Base-by-base conservation (phyloP, 2,797 vertebrate species). In the Eutrigla gurnardus region DNA sequence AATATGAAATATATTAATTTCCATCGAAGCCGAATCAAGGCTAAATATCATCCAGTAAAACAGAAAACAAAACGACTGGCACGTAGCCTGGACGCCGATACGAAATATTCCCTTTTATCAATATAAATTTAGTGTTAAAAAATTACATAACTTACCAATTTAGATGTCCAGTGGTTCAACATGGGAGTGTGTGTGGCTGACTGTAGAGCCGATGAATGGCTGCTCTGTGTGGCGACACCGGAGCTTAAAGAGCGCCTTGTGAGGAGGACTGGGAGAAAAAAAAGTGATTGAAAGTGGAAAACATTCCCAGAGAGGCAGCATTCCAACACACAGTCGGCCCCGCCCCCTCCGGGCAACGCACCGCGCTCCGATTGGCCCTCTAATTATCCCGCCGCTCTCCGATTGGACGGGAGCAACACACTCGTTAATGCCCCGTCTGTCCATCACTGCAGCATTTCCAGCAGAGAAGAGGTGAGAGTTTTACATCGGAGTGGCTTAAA, bases 231-330 rank as follows among this genome's bases (percentile, higher is more conserved):
- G 91, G 92, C 89, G 87, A 91, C 93, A 90, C 88, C 89, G 90
- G 83, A 90, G 91, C 95, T 96, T 95, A 95, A 96, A 96, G 95
- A 94, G 93, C 91, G 92, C 93, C 93, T 96, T 95, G 94, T 96
- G 93, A 94, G 93, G 85, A 83, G 91, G 86, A 92, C 91, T 86
- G 89, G 80, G 80, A 88, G 88, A 55, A 92, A 94, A 94, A 94
- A 91, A 91, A 89, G 86, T 89, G 86, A 93, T 93, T 94, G 90
- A 93, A 93, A 93, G 88, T 93, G 91, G 92, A 94, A 94, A 94
- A 94, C 93, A 94, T 93, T 94, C 92, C 93, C 93, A 92, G 90
- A 94, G 93, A 93, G 89, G 86, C 91, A 92, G 92, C 85, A 90
- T 93, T 92, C 88, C 92, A 86, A 63, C 81, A 88, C 90, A 86